phyloP scores from a whole-genome alignment of 1,140 invertebrate species.

The Lasioglossum albipes region DNA sequence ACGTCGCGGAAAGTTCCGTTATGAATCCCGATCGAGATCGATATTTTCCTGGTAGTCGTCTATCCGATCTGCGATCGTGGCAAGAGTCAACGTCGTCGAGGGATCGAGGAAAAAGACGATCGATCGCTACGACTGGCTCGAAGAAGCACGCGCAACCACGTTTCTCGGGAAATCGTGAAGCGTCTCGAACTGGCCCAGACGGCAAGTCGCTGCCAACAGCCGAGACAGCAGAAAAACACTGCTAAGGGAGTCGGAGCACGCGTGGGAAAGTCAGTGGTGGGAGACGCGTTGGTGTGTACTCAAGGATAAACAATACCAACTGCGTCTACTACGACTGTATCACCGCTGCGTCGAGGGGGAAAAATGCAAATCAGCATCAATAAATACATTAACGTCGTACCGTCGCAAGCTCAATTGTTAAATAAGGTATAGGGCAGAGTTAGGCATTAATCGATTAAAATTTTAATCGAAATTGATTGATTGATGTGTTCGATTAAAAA shows the following conservation, averaged over 20 bases:
- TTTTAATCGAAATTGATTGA: too few species aligned
- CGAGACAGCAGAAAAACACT: slow-evolving; percentile 50
- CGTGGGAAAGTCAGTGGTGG: slow-evolving; percentile 70
- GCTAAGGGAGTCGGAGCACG: slow-evolving; percentile 63
- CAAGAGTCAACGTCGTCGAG: neutral
- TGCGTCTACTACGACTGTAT: neutral
- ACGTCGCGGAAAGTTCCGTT: neutral
- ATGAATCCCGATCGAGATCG: neutral
- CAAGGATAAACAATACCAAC: slow-evolving; percentile 29
- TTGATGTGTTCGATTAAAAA: too few species aligned
- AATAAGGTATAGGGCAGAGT: too few species aligned
- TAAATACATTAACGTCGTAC: too few species aligned
- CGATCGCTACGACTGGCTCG: neutral
- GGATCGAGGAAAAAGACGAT: slow-evolving; percentile 38
- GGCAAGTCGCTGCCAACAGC: slow-evolving; percentile 61
- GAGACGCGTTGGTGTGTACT: slow-evolving; percentile 54
- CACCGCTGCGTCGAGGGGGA: neutral
- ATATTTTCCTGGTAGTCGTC: neutral
- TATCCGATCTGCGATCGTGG: neutral
- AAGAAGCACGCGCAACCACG: slow-evolving; percentile 12
- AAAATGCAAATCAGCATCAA: neutral
- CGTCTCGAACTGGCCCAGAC: slow-evolving; percentile 57
- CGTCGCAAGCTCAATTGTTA: too few species aligned
- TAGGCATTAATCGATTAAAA: too few species aligned
- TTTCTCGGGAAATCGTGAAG: slow-evolving; percentile 51